Base-by-base conservation (phyloP, 2,888 invertebrate genomes). In the Onchidella celtica region DNA sequence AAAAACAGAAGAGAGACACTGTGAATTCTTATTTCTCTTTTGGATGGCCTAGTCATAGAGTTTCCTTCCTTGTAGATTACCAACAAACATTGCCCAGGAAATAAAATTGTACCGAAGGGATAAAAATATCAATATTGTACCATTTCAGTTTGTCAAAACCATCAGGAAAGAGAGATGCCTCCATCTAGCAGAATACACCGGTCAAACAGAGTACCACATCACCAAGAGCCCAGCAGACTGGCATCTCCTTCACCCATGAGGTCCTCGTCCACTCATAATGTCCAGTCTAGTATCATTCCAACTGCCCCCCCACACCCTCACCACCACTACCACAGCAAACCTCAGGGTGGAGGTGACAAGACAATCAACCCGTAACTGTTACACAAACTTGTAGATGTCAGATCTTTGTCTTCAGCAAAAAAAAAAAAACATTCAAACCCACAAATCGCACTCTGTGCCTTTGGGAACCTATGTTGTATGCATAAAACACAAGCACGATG, bases 261-360 rank as follows among this genome's bases (percentile, higher is more conserved):
- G 47, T 47, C 47, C 6, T 47, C 24, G n/a, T 55, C 1, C 9
- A 9, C 4, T 24, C 57, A n/a, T 29, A 34, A 55, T 61, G n/a
- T 29, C 40, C 76, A n/a, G 24, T 21, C 32, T 11, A 66, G 76
- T 55, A 76, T 34, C 76, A 77, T 77, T 77, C 77, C 77, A 77
- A 66, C 63, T 38, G 27, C n/a, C n/a, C 59, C 57, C 14, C 21
- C 61, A 38, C 38, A 59, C 65, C 36, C 6, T 32, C 36, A 36
- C 17, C 47, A 47, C 17, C 36, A 36, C 17, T 17, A 47, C 17
- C 47, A 47, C 47, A 47, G 47, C 17, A 47, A 47, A 47, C 17
- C 47, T 11, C 47, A 47, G 6, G 6, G 9, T 47, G 47, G 47
- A 11, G 47, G 47, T 11, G 47, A 47, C 47, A 47, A 47, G 47